Evolutionary conservation across 2,113 vertebrate genomes (phyloP), one percentile per base, ranked within the genome.

Genomic region (Mormoops blainvillei): DNA sequence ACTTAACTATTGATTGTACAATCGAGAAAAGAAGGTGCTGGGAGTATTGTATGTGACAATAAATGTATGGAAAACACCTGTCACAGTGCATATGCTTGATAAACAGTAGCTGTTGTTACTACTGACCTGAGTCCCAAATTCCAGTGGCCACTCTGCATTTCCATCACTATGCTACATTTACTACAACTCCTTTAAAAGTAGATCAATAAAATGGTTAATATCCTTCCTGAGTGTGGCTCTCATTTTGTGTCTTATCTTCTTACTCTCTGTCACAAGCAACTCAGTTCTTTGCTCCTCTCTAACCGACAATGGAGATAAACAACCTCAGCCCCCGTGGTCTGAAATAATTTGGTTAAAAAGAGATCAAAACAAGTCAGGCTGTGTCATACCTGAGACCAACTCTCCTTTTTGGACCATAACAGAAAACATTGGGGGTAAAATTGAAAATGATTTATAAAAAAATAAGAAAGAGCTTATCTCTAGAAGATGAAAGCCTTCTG

Each of bases 371-470:
- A 89, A 97, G 94, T 0, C 18, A 33, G 18, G 9, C 0, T 87
- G 18, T 78, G 80, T 97, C 71, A 70, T 80, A 18, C 2, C 6
- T 70, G 74, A 90, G 6, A 77, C 61, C 87, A 96, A 73, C 15
- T 41, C 70, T 56, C 31, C 7, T 86, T 73, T 94, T 70, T 82
- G 81, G 19, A 65, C 38, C 24, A 26, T 63, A 84, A 76, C 70
- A 87, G 31, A 97, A 97, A 97, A 36, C 43, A 48, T 48, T 38
- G 54, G 52, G n/a, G 92, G 50, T 16, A 18, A 94, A 95, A 89
- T 71, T 43, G 11, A 33, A 0, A 96, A 86, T 87, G n/a, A 73
- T 71, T 96, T 96, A 56, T 67, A 38, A 5, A 54, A n/a, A 38
- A 86, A 63, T 38, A 81, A 80, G 14, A 88, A 56, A 89, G 18